A percentile compares a stretch with the other conserved stretches of the same genome.
phyloP scores from a whole-genome alignment of 1,140 invertebrate species.

The Akabosia matsudoensis region DNA sequence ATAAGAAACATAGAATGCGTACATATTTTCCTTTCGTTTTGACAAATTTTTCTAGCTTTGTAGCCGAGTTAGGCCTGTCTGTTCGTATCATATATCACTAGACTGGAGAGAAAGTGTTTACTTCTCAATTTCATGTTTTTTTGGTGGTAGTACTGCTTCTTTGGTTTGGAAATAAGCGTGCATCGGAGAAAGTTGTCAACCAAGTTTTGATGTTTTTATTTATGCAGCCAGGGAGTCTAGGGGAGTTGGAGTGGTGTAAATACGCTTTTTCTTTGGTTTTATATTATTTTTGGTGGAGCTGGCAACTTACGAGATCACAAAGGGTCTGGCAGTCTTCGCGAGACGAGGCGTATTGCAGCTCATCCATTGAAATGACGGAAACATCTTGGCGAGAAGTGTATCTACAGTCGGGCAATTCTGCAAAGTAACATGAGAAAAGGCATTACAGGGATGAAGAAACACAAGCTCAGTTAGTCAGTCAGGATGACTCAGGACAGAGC shows the following conservation, averaged over 20 bases:
- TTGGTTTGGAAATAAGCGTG: neutral
- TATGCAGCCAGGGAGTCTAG: neutral
- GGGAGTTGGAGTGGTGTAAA: neutral
- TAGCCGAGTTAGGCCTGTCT: too few relatives aligned
- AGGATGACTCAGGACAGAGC: too few relatives aligned
- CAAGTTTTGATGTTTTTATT: neutral
- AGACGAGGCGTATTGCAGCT: slow-evolving; percentile 54
- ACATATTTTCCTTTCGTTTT: too few relatives aligned
- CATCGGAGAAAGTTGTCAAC: neutral
- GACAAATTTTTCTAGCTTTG: too few relatives aligned
- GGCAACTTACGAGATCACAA: slow-evolving; percentile 52
- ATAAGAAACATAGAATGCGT: too few relatives aligned
- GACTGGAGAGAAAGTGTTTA: too few relatives aligned
- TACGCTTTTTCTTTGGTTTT: neutral
- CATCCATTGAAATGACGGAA: slow-evolving; percentile 55
- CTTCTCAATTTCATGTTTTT: too few relatives aligned
- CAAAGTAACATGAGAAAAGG: slow-evolving; percentile 9
- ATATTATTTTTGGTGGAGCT: neutral
- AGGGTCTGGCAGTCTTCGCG: slow-evolving; percentile 54
- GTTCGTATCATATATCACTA: too few relatives aligned
- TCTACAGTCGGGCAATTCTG: slow-evolving; percentile 55
- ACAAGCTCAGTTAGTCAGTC: neutral
- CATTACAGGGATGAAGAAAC: slow-evolving; percentile 2
- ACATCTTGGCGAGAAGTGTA: slow-evolving; percentile 52
- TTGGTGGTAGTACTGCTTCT: too few relatives aligned